Percentiles rank a stretch among this genome's conserved stretches.
These are phyloP conservation scores for Limnephilus rhombicus DNA, from an alignment of 2,888 invertebrate species.

Conservation along the genomic window DNA sequence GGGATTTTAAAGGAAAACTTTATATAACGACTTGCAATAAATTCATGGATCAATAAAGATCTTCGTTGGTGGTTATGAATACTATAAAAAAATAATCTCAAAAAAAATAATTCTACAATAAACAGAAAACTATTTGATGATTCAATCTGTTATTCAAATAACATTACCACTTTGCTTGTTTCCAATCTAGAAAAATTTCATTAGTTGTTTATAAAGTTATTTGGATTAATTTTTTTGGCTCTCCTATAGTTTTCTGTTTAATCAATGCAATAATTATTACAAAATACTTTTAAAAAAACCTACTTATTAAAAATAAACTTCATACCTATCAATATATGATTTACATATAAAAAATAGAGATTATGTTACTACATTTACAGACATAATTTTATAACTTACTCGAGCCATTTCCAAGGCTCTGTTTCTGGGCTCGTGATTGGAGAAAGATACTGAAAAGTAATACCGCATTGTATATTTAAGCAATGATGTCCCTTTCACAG, in stretches of 20 bases:
- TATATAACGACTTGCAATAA: neutral
- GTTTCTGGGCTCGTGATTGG: conserved; percentile 92
- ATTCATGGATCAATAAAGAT: neutral
- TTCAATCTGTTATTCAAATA: neutral
- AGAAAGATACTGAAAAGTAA: conserved; percentile 78
- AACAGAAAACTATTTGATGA: neutral
- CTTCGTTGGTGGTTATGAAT: neutral
- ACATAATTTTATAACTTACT: conserved; percentile 79
- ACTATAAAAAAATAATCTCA: neutral
- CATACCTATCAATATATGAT: neutral
- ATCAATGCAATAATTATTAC: neutral
- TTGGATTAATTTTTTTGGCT: no score
- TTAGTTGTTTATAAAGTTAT: neutral
- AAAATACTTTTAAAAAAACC: neutral
- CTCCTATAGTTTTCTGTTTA: neutral
- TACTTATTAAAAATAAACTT: neutral
- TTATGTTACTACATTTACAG: neutral
- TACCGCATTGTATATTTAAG: neutral
- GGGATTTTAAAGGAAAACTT: neutral
- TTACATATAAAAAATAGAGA: neutral
- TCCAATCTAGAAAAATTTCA: neutral
- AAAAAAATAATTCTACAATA: neutral
- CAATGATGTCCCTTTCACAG: conserved; percentile 12
- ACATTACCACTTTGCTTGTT: neutral
- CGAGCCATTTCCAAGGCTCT: conserved; percentile 94